Evolutionary conservation across 2,113 vertebrate species (phyloP), one percentile per base, ranked within the genome.

Genomic region (Pluvialis apricaria): DNA sequence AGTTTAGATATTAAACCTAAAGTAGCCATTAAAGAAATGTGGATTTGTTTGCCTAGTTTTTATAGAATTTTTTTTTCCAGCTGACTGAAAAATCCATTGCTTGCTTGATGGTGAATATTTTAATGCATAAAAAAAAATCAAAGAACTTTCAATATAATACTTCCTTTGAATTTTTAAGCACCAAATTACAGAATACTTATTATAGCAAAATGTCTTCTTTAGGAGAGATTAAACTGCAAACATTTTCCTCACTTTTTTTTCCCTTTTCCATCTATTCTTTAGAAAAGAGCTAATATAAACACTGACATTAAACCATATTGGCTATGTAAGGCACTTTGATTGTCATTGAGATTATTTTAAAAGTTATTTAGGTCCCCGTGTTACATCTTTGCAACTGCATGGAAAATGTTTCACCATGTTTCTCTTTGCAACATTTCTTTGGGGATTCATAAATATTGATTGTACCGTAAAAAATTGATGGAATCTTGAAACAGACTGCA

Each of bases 381-480:
- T 98, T 98, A 96, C 97, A 97, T 97, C 98, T 98, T 96, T 97
- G 97, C 97, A 97, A 98, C 97, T 94, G 97, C 97, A 97, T 97
- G 96, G 98, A 98, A 98, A 98, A 98, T 94, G 97, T 98, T 98
- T 97, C 55, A 79, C 97, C 98, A 98, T 98, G 98, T 99, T 98
- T 98, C 98, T 99, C 98, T 99, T 98, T 98, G 98, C 98, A 97
- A 98, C 98, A 98, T 98, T 98, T 99, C 99, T 99, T 99, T 97
- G 85, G 99, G 99, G 99, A 98, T 99, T 99, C 99, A 99, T 99
- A 99, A 99, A 99, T 99, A 99, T 99, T 99, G 99, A 99, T 99
- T 98, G 98, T 98, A 99, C 98, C 98, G 98, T 99, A 99, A 99
- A 99, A 99, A 99, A 99, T 99, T 98, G 98, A 99, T 99, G 98